Conservation (phyloP, 1,140 invertebrate genomes). For the Drosophila suzukii region DNA sequence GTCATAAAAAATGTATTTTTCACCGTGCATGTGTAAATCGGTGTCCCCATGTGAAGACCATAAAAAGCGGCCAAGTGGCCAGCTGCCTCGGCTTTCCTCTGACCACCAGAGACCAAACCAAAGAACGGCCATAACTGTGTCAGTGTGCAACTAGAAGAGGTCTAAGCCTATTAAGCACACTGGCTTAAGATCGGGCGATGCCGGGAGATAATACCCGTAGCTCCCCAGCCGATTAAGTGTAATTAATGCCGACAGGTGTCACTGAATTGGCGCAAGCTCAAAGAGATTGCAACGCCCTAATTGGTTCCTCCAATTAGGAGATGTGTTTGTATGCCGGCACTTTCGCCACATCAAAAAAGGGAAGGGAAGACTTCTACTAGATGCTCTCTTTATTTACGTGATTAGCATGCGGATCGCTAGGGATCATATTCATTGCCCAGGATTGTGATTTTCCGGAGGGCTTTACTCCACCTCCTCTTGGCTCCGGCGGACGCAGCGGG, state of each 20-base stretch:
- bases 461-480: conserved; percentile 62
- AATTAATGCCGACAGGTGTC: conserved; percentile 70
- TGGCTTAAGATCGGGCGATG: conserved; percentile 68
- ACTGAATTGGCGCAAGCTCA: conserved; percentile 60
- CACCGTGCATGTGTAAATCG: conserved; percentile 9
- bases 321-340: conserved; percentile 10
- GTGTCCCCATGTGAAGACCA: conserved; percentile 46
- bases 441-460: neutral
- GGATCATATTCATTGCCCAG: conserved; percentile 2
- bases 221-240: conserved; percentile 49
- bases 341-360: conserved; percentile 29
- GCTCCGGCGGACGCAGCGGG: conserved; percentile 96
- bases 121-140: conserved; percentile 47
- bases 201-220: conserved; percentile 23
- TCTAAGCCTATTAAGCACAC: conserved; percentile 52
- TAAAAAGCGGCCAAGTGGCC: conserved; percentile 51
- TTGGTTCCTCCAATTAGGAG: conserved; percentile 55
- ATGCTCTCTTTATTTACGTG: conserved; percentile 54
- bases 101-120: conserved; percentile 9
- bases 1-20: neutral
- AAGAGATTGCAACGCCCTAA: conserved; percentile 52
- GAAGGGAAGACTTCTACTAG: conserved; percentile 28
- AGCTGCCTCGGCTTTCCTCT: conserved; percentile 21
- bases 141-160: conserved; percentile 52
- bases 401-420: conserved; percentile 13